A percentile compares a stretch with the other conserved stretches of the same genome.
These are phyloP conservation scores for Acrobasis repandana DNA, from an alignment of 2,888 invertebrate genomes.

Conservation along the genomic window DNA sequence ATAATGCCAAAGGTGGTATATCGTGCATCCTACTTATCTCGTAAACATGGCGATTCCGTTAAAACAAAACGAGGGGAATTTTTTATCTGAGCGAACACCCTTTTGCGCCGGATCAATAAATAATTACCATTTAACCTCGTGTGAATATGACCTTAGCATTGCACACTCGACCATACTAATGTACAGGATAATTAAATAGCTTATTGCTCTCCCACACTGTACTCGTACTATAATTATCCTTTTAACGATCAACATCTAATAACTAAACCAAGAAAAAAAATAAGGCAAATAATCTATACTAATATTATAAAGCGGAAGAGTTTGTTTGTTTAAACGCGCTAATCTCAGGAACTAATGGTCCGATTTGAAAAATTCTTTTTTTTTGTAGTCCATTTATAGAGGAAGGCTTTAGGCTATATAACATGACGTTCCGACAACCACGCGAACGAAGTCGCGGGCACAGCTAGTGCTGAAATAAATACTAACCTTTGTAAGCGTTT, in stretches of 20 bases:
- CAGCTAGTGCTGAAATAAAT: neutral
- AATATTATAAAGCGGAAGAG: too few relatives aligned
- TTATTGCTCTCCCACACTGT: conserved; percentile 12
- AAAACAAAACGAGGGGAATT: conserved; percentile 57
- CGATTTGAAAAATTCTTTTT: too few relatives aligned
- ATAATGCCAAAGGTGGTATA: neutral
- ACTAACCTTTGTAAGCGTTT: neutral
- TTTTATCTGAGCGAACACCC: conserved; percentile 46
- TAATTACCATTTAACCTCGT: conserved; percentile 60
- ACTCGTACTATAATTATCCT: conserved; percentile 17
- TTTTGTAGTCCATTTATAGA: too few relatives aligned
- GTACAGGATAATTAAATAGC: conserved; percentile 14
- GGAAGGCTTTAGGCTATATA: too few relatives aligned
- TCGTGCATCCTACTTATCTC: conserved; percentile 10
- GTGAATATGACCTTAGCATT: conserved; percentile 65
- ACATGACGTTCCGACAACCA: too few relatives aligned
- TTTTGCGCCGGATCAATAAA: conserved; percentile 71
- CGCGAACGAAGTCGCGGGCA: too few relatives aligned
- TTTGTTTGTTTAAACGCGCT: too few relatives aligned
- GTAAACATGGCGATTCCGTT: conserved; percentile 46
- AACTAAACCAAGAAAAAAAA: too few relatives aligned
- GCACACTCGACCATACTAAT: conserved; percentile 31
- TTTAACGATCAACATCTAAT: neutral
- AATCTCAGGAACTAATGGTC: too few relatives aligned
- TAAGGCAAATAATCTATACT: too few relatives aligned